phyloP scores from a whole-genome alignment of 2,113 vertebrate species.

The Progne subis region DNA sequence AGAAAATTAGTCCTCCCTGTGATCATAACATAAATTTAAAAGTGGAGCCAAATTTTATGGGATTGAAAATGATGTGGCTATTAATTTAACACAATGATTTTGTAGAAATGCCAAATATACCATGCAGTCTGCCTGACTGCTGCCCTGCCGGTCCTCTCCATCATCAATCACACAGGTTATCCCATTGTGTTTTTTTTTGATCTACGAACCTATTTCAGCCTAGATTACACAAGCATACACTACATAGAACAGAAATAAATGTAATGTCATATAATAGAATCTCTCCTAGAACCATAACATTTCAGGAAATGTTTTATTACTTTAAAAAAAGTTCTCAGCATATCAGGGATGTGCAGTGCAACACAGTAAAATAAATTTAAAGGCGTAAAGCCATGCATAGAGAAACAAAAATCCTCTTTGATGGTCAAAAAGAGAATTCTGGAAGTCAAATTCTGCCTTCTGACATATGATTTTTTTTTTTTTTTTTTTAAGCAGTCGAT shows the following conservation, averaged over 20 bases:
- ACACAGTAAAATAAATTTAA: background rate
- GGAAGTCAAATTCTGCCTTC: background rate
- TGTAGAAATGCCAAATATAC: background rate
- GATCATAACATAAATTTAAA: background rate
- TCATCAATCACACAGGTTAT: background rate
- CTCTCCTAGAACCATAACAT: background rate
- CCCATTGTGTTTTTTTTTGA: background rate
- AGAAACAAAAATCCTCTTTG: background rate
- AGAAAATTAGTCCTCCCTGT: background rate
- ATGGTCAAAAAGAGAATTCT: background rate
- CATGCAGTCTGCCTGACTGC: background rate
- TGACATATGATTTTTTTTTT: background rate
- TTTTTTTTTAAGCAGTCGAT: background rate
- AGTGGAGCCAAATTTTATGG: background rate
- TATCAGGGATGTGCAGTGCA: background rate
- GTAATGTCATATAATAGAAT: background rate
- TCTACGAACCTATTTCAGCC: background rate
- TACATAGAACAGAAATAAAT: background rate
- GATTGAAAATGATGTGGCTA: background rate
- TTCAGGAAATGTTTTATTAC: background rate
- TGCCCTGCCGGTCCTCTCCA: background rate
- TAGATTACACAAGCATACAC: background rate
- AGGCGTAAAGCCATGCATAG: background rate
- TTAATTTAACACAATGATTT: background rate
- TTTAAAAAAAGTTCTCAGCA: background rate